phyloP scores from a whole-genome alignment of 2,797 vertebrate genomes.

The Gouania willdenowi region DNA sequence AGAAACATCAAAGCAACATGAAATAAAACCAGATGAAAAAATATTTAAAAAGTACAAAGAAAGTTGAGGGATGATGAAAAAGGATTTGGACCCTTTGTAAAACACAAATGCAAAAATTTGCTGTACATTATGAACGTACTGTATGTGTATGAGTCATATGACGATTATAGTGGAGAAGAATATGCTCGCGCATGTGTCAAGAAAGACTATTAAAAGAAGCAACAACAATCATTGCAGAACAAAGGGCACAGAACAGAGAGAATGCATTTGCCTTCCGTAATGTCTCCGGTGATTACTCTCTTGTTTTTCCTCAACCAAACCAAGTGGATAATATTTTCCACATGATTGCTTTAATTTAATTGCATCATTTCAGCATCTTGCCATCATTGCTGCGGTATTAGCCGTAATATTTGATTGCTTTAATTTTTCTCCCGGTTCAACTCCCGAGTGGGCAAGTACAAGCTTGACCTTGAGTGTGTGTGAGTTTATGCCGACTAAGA shows the following conservation, averaged over 20 bases:
- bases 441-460: slow-evolving; percentile 18
- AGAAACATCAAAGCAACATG: neutral
- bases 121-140: too few species aligned
- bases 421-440: slow-evolving; percentile 20
- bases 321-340: slow-evolving; percentile 45
- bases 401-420: slow-evolving; percentile 15
- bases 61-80: neutral
- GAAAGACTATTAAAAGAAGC: neutral
- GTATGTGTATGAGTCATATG: too few species aligned
- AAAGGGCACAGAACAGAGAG: slow-evolving; percentile 2
- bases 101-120: too few species aligned
- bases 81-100: too few species aligned
- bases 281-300: slow-evolving; percentile 39
- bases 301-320: slow-evolving; percentile 21
- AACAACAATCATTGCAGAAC: slow-evolving; percentile 9
- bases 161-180: neutral
- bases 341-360: slow-evolving; percentile 55
- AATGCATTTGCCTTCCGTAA: slow-evolving; percentile 24
- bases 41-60: neutral
- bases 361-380: slow-evolving; percentile 43
- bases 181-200: neutral
- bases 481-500: neutral
- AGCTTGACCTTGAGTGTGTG: slow-evolving; percentile 29
- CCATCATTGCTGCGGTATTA: slow-evolving; percentile 34
- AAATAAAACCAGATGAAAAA: neutral